A percentile compares a stretch with the other conserved stretches of the same genome.
Evolutionary conservation across 2,797 vertebrate species (phyloP).

Genomic region (Eutrigla gurnardus): DNA sequence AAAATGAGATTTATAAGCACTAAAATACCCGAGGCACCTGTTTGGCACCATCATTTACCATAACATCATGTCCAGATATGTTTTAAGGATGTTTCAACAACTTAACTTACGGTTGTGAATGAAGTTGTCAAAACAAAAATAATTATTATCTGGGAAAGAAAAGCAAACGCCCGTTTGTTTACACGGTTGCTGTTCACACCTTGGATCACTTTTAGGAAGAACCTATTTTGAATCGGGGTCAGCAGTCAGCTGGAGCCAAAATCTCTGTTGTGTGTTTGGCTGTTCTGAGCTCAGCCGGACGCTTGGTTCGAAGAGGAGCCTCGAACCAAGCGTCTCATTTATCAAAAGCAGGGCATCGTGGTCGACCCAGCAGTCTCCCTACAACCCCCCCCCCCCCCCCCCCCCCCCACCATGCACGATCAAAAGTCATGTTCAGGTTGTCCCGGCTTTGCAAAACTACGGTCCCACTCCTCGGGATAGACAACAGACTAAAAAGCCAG

Average conservation of each 20-base stretch:
- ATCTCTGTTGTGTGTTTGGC: slow-evolving; percentile 32
- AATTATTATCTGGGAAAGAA: neutral
- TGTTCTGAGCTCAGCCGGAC: slow-evolving; percentile 34
- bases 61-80: neutral
- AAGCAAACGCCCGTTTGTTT: slow-evolving; percentile 39
- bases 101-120: slow-evolving; percentile 30
- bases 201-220: slow-evolving; percentile 68
- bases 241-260: slow-evolving; percentile 61
- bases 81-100: slow-evolving; percentile 2
- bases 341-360: slow-evolving; percentile 22
- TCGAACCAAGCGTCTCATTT: slow-evolving; percentile 14
- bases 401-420: neutral
- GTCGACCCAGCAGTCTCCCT: slow-evolving; percentile 20
- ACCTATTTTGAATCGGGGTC: slow-evolving; percentile 58
- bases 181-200: slow-evolving; percentile 35
- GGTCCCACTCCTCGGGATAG: slow-evolving; percentile 10
- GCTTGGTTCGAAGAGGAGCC: slow-evolving; percentile 25
- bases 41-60: neutral
- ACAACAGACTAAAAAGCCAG: neutral
- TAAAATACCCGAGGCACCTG: slow-evolving; percentile 2
- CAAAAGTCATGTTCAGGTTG: slow-evolving; percentile 33
- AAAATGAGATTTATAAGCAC: slow-evolving; percentile 14
- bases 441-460: slow-evolving; percentile 22
- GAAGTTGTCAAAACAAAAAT: slow-evolving; percentile 7
- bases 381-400: neutral